Evolutionary conservation across 2,797 vertebrate genomes (phyloP).

Genomic region (Coreius guichenoti): DNA sequence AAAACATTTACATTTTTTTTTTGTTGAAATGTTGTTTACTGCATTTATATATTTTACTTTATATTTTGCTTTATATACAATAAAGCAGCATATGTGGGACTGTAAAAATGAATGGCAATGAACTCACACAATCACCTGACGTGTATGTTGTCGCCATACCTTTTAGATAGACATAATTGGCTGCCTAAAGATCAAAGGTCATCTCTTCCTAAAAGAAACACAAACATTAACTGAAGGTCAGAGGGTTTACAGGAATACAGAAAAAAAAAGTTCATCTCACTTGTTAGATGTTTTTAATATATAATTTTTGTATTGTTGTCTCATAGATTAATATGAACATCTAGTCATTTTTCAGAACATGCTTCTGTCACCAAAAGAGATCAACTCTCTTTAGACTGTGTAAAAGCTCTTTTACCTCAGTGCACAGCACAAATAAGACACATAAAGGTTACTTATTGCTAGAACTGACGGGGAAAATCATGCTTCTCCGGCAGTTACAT

Average conservation of each 20-base stretch:
- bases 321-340: background rate
- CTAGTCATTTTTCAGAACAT: background rate
- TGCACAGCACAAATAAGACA: constrained; percentile 6
- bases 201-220: background rate
- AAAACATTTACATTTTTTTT: background rate
- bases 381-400: constrained; percentile 28
- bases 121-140: background rate
- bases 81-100: background rate
- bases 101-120: background rate
- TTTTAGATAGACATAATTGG: background rate
- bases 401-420: background rate
- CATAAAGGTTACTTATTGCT: constrained; percentile 43
- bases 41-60: background rate
- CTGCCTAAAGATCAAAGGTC: background rate
- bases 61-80: background rate
- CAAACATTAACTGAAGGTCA: background rate
- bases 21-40: background rate
- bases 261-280: background rate
- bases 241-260: background rate
- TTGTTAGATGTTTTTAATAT: background rate
- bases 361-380: constrained; percentile 2
- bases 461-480: constrained; percentile 21
- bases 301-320: background rate
- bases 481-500: constrained; percentile 7
- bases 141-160: background rate